Base-by-base conservation (phyloP, 2,113 vertebrate species). In the Catharus bicknelli region DNA sequence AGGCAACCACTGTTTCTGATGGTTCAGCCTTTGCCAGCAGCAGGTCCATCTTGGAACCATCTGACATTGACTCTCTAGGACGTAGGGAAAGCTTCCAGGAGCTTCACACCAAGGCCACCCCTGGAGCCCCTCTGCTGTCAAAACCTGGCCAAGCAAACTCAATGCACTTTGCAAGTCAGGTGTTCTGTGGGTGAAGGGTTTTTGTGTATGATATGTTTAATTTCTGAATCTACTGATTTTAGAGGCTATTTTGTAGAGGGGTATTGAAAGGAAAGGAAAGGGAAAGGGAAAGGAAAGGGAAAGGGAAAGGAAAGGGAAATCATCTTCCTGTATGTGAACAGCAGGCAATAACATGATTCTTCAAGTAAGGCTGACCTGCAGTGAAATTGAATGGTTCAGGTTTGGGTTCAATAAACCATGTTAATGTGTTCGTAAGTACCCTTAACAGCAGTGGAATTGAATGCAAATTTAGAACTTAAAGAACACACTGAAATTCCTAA, bases 1-100 rank as follows among this genome's bases (percentile, higher is more conserved):
- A 47, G 14, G 21, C 0, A 0, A 7, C 12, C 16, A 9, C 10
- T 1, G 0, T 32, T 2, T 1, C 7, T 30, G 38, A 26, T 34
- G 7, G 19, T 38, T 83, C 4, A 1, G 18, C 13, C 20, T 74
- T 66, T 36, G 20, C 16, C n/a, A 75, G 38, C 51, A 42, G 43
- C 43, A 58, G 27, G 14, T 83, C 11, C 0, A 0, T 48, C 30
- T 43, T 75, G 62, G 27, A 86, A 11, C 16, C 0, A 0, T 19
- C 32, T 19, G 8, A 15, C 53, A 15, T 21, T 67, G 53, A 16
- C 43, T 76, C 5, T 42, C 1, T 36, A 1, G 3, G 30, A 36
- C 16, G 15, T 8, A 5, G 26, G 8, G 8, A 47, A 42, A 36
- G 2, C 7, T 88, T 88, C 47, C 72, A 53, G 43, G 30, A 62